Base-by-base conservation (phyloP, 1,140 invertebrate genomes). In the Schlechtendalia chinensis region DNA sequence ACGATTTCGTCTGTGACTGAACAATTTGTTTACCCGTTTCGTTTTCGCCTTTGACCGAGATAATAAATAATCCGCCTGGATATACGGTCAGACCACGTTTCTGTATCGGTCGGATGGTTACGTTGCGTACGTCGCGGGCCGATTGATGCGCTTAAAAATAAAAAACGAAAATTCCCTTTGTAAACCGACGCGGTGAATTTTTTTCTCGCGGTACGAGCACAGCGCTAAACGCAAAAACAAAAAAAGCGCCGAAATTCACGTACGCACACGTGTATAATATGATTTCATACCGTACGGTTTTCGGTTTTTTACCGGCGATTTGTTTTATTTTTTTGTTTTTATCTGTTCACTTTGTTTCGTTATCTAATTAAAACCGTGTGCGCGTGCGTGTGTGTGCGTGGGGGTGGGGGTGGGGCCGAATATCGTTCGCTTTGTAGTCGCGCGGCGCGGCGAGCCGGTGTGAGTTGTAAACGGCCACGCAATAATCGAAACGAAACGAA, bases 321-420 rank as follows among this genome's bases (percentile, higher is more conserved):
- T 39, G 32, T 67, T 67, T 39, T 16, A 24, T 12, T 27, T 27
- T 53, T 71, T 71, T 53, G 8, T 8, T 17, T 45, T 50, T 0
- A 5, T 71, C n/a, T 53, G 1, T 29, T 53, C 2, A 24, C 54
- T 19, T 59, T 59, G n/a, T 45, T 75, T n/a, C 19, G 10, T 5
- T 16, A 39, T 61, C 16, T 77, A 77, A 77, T 77, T 77, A 75
- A 77, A 77, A 58, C n/a, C n/a, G n/a, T n/a, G n/a, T n/a, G n/a
- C n/a, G n/a, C n/a, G n/a, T n/a, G n/a, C n/a, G n/a, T n/a, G n/a
- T n/a, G n/a, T n/a, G n/a, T n/a, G n/a, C n/a, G n/a, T n/a, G n/a
- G n/a, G n/a, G n/a, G n/a, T n/a, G n/a, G n/a, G n/a, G n/a, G n/a
- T 39, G 32, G 72, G 72, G 12, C 54, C 11, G 27, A 77, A 77